Evolutionary conservation across 2,888 invertebrate genomes (phyloP), one percentile per base, ranked within the genome.

Genomic region (Protodeltote pygarga): DNA sequence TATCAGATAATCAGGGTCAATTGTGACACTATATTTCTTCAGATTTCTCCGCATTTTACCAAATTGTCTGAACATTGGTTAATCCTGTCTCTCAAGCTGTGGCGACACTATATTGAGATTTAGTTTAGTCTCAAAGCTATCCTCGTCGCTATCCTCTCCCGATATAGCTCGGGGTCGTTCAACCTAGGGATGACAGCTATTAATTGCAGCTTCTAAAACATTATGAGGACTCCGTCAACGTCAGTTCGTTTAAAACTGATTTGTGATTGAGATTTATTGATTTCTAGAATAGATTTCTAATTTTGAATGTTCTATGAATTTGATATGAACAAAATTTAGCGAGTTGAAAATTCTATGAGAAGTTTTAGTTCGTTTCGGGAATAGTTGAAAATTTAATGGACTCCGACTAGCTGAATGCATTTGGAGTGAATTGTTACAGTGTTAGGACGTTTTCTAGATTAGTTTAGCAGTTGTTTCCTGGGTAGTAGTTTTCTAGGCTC

Each of bases 121-220:
- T 8, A 37, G 32, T 45, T 49, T 24, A 27, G 41, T 40, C 21
- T 40, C 24, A 51, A 58, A 67, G n/a, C n/a, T n/a, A n/a, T n/a
- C n/a, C n/a, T n/a, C 58, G 25, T 38, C 29, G 37, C 48, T 60
- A 54, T 45, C 57, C 45, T 38, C 13, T 59, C 62, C 73, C 51
- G 55, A 75, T 71, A 67, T 75, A 75, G 64, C 64, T 19, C 15
- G 55, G 24, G 77, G 63, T 70, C 71, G 35, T 54, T 65, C 59
- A 62, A 65, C 76, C 21, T 23, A 44, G 42, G 42, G 47, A 62
- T 54, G 57, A 62, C 55, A 47, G 50, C 42, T 29, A 51, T 63
- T 50, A 20, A 40, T 46, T 67, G 51, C 27, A 23, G 33, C 15
- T 50, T 46, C 28, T 31, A 34, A 21, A 20, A 21, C 11, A 16